These are phyloP conservation scores for Myrmophylax atrothorax DNA, from an alignment of 2,113 vertebrate species.

Conservation along the genomic window DNA sequence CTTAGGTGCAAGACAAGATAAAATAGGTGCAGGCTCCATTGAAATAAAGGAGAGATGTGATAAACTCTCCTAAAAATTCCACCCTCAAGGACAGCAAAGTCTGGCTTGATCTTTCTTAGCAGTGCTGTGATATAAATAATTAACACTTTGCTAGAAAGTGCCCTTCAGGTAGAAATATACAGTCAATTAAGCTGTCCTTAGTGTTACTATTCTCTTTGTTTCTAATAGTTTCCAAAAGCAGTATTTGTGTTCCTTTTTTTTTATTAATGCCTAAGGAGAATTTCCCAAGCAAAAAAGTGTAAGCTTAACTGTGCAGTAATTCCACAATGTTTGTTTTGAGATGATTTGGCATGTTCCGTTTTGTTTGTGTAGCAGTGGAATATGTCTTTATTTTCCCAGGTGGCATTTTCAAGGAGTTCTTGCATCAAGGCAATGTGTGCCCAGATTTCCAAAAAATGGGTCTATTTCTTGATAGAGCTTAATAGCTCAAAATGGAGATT, in stretches of 20 bases:
- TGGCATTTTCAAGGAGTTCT: not conserved
- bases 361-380: not conserved
- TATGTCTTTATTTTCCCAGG: not conserved
- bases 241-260: not conserved
- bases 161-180: not conserved
- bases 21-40: not conserved
- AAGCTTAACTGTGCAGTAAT: not conserved
- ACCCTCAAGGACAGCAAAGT: not conserved
- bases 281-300: not conserved
- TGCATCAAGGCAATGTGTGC: not conserved
- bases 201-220: not conserved
- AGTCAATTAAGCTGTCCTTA: not conserved
- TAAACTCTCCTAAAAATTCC: not conserved
- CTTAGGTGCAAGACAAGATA: not conserved
- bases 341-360: not conserved
- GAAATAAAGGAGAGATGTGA: not conserved
- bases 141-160: not conserved
- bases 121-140: constrained; percentile 15
- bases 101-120: not conserved
- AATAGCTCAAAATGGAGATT: not conserved
- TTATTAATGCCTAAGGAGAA: not conserved
- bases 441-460: not conserved
- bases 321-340: not conserved
- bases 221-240: not conserved
- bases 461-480: not conserved